A percentile compares a stretch with the other conserved stretches of the same genome.
Conservation (phyloP, 2,888 invertebrate species). For the Drosophila vallismaia region DNA sequence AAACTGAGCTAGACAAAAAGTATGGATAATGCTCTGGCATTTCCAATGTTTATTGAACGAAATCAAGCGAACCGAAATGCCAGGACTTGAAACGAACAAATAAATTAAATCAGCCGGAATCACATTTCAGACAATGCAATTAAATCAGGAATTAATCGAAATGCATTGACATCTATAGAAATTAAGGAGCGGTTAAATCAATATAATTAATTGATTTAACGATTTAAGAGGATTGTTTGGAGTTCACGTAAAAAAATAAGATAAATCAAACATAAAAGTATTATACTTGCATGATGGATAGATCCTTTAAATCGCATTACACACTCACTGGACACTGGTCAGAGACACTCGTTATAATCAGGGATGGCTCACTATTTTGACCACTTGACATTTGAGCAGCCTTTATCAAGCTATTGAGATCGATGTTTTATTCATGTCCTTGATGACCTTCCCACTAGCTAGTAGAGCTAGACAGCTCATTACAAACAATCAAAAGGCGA, state of each 20-base stretch:
- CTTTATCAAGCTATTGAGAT: slow-evolving; percentile 30
- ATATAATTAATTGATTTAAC: slow-evolving; percentile 5
- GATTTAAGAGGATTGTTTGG: background rate
- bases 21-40: slow-evolving; percentile 2
- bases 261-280: background rate
- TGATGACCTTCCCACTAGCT: slow-evolving; percentile 23
- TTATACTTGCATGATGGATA: background rate
- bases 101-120: slow-evolving; percentile 38
- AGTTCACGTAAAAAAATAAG: background rate
- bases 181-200: slow-evolving; percentile 5
- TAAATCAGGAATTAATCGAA: slow-evolving; percentile 26
- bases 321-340: background rate
- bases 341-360: slow-evolving; percentile 6
- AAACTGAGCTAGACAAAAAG: background rate
- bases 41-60: slow-evolving; percentile 3
- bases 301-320: slow-evolving; percentile 19
- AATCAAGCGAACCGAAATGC: slow-evolving; percentile 16
- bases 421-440: slow-evolving; percentile 52
- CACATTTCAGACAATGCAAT: slow-evolving; percentile 35
- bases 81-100: background rate
- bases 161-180: background rate
- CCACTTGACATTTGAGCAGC: slow-evolving; percentile 34
- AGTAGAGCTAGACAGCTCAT: slow-evolving; percentile 49
- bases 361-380: slow-evolving; percentile 2
- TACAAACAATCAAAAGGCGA: slow-evolving; percentile 71